Base-by-base conservation (phyloP, 2,888 invertebrate species). In the Heteromyza rotundicornis region DNA sequence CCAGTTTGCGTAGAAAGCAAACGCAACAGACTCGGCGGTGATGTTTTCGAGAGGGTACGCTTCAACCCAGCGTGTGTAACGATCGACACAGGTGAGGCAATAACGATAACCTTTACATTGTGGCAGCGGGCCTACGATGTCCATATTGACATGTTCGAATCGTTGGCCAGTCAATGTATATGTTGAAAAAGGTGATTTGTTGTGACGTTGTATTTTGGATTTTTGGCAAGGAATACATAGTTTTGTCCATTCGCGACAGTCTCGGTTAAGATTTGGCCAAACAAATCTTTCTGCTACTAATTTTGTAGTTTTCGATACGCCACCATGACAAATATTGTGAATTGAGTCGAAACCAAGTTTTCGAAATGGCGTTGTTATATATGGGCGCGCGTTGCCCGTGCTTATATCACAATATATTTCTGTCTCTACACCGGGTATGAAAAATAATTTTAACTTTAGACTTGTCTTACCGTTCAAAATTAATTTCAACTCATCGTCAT, bases 121-220 rank as follows among this genome's bases (percentile, higher is more conserved):
- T 17, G 82, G 80, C 10, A 84, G 63, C 0, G 83, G 83, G 1
- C 82, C 82, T 1, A 85, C 74, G 10, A 85, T 66, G 67, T 85
- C 83, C 2, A 84, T 50, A 47, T 50, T 47, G 23, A 62, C 49
- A 17, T 59, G 55, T 22, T 54, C 47, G 16, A 62, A 62, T 16
- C 58, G 40, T 50, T 51, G 40, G 57, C 5, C 50, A 52, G 20
- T 51, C 12, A 51, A 51, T 20, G 59, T 59, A 49, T 35, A 52
- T 7, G 40, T 58, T 7, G 62, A 47, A 7, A n/a, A 10, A 10
- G 47, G n/a, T n/a, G 47, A 16, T 47, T n/a, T 49, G 49, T 24
- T 47, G 57, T 19, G 40, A 19, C 19, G 47, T 57, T 60, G 47
- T 20, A 60, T 35, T 16, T 57, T 64, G 2, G 49, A 19, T 27